A percentile compares a stretch with the other conserved stretches of the same genome.
Evolutionary conservation across 2,113 vertebrate genomes (phyloP).

Genomic region (Verasper variegatus): DNA sequence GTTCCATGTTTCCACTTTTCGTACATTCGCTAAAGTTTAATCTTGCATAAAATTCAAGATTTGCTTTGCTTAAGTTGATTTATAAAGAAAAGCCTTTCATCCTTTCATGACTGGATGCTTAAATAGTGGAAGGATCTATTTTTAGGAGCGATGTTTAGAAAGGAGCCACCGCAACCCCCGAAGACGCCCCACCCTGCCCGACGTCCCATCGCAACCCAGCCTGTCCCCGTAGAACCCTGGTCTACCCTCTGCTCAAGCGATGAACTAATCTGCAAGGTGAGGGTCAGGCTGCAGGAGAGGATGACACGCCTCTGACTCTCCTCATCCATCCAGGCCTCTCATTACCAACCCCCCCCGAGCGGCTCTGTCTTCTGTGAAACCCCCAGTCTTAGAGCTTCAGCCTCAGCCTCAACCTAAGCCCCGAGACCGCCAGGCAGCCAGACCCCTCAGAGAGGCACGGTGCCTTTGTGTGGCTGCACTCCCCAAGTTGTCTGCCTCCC

Average conservation of each 20-base stretch:
- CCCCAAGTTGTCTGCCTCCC: slow-evolving; percentile 75
- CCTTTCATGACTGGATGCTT: slow-evolving; percentile 33
- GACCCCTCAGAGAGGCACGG: slow-evolving; percentile 68
- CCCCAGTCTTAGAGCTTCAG: slow-evolving; percentile 60
- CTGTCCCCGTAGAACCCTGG: slow-evolving; percentile 30
- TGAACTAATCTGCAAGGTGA: slow-evolving; percentile 68
- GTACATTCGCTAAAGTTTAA: slow-evolving; percentile 25
- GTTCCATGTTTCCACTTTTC: slow-evolving; percentile 31
- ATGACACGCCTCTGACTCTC: slow-evolving; percentile 77
- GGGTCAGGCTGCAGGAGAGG: slow-evolving; percentile 67
- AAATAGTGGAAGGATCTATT: slow-evolving; percentile 58
- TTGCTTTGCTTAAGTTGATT: slow-evolving; percentile 47
- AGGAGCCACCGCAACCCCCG: slow-evolving; percentile 56
- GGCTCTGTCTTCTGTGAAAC: slow-evolving; percentile 65
- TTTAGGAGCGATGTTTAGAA: slow-evolving; percentile 67
- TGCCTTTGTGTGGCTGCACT: slow-evolving; percentile 76
- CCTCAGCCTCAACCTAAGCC: slow-evolving; percentile 67
- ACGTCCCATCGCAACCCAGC: slow-evolving; percentile 36
- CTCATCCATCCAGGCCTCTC: slow-evolving; percentile 76
- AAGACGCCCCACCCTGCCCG: slow-evolving; percentile 58
- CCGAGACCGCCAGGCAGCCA: slow-evolving; percentile 71
- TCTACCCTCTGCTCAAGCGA: slow-evolving; percentile 15
- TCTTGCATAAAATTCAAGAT: slow-evolving; percentile 46
- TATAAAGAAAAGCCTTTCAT: slow-evolving; percentile 50
- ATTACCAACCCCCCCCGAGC: slow-evolving; percentile 67